Evolutionary conservation across 1,140 invertebrate species (phyloP).

Genomic region (Ectropis grisescens): DNA sequence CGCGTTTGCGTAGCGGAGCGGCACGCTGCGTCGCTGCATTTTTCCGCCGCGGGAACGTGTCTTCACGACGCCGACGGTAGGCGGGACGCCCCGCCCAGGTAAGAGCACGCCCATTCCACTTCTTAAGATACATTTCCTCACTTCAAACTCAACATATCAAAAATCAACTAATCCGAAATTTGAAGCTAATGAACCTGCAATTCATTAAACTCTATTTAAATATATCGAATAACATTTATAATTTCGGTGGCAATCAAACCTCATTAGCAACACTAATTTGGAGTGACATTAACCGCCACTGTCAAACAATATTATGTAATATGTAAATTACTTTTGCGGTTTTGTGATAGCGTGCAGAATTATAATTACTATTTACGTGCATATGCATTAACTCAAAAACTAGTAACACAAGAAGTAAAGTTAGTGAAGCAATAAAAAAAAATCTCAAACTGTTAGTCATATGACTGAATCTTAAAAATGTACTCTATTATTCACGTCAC

Average conservation of each 20-base stretch:
- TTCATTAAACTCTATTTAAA: too few species aligned
- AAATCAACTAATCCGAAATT: conserved; percentile 3
- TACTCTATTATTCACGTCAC: too few species aligned
- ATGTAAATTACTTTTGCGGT: too few species aligned
- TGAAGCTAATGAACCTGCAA: too few species aligned
- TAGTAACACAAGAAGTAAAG: not conserved
- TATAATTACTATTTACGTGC: too few species aligned
- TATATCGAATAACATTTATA: conserved; percentile 9
- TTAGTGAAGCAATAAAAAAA: not conserved
- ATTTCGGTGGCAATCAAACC: conserved; percentile 6
- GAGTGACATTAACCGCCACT: conserved; percentile 6
- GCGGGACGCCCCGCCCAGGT: conserved; percentile 45
- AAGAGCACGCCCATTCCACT: conserved; percentile 34
- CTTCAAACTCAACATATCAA: not conserved
- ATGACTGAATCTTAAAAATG: too few species aligned
- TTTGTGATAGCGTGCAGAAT: too few species aligned
- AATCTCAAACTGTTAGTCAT: too few species aligned
- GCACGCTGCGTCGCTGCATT: conserved; percentile 24
- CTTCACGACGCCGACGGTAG: conserved; percentile 35
- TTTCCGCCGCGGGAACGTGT: conserved; percentile 35
- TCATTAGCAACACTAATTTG: conserved; percentile 9
- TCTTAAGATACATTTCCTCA: conserved; percentile 18
- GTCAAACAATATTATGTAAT: not conserved
- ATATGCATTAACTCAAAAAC: not conserved
- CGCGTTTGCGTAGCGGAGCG: too few species aligned